Evolutionary conservation across 2,113 vertebrate species (phyloP), one percentile per base, ranked within the genome.

Genomic region (Brienomyrus longianalis): DNA sequence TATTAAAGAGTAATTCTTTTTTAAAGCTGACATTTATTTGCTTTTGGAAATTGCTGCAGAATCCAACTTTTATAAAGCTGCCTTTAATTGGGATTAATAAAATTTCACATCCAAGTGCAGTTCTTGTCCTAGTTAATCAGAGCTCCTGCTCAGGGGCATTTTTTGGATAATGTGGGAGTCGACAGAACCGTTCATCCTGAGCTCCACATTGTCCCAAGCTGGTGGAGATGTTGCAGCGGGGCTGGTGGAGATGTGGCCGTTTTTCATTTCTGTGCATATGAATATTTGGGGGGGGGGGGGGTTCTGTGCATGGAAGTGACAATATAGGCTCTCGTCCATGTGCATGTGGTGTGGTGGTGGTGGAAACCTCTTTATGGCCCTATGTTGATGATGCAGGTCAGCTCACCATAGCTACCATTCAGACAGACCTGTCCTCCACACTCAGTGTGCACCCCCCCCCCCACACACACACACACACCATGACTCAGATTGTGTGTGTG

Each of bases 31-130:
- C 83, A 48, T 87, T 31, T 87, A 87, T 31, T 54, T 54, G 85
- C 85, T 35, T 35, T 27, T 9, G 5, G 31, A 87, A 87, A 87
- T 31, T 87, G 11, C n/a, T 52, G 50, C 50, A 13, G 85, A 86
- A 31, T 86, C 74, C 35, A 43, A 80, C 35, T 86, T 87, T 87
- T 56, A 87, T 87, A 87, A 87, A 56, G 50, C 50, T 52, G 86
- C 52, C 86, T 35, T 87, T 31, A 54, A 87, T 54, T 52, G 86
- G 23, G 4, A 45, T 85, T 85, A 48, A 80, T 80, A 80, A 80
- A 80, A 80, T 39, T 70, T 70, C 27, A 70, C 62, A 70, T 31
- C n/a, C 62, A 70, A 39, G 74, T 43, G 74, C 31, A 80, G 74
- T 43, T 43, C 74, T 43, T 80, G 74, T 80, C 74, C 74, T 80